A percentile compares a stretch with the other conserved stretches of the same genome.
These are phyloP conservation scores for Argentina silus DNA, from an alignment of 2,797 vertebrate species.

Conservation along the genomic window DNA sequence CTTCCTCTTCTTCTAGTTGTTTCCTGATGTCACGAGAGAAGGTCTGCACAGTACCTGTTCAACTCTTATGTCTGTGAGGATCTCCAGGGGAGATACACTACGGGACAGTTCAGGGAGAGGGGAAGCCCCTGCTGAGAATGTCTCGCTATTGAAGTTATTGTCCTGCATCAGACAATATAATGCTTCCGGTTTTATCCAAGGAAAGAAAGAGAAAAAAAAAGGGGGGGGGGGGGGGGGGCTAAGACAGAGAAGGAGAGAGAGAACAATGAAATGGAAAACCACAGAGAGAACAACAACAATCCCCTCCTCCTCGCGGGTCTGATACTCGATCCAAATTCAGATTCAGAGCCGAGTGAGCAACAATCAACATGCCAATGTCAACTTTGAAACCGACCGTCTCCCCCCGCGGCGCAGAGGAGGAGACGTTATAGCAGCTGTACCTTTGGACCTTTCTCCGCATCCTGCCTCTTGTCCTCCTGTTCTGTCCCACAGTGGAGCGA, in stretches of 20 bases:
- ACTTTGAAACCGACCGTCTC: conserved; percentile 25
- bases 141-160: conserved; percentile 19
- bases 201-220: not conserved
- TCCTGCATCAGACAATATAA: conserved; percentile 26
- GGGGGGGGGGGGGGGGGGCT: not conserved
- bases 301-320: conserved; percentile 39
- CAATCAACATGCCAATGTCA: conserved; percentile 22
- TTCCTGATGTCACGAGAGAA: not conserved
- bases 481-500: not conserved
- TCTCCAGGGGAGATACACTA: not conserved
- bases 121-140: not conserved
- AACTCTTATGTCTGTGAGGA: not conserved
- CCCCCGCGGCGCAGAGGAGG: conserved; percentile 43
- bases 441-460: not conserved
- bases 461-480: no score
- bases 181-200: conserved; percentile 15
- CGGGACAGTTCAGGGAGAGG: conserved; percentile 2
- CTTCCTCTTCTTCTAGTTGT: not conserved
- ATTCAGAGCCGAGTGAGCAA: conserved; percentile 43
- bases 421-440: not conserved
- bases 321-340: conserved; percentile 53
- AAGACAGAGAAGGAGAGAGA: conserved; percentile 2
- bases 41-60: not conserved
- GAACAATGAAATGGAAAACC: conserved; percentile 53
- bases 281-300: conserved; percentile 38